A percentile compares a stretch with the other conserved stretches of the same genome.
These are phyloP conservation scores for Bubo bubo DNA, from an alignment of 2,113 vertebrate genomes.

Conservation along the genomic window DNA sequence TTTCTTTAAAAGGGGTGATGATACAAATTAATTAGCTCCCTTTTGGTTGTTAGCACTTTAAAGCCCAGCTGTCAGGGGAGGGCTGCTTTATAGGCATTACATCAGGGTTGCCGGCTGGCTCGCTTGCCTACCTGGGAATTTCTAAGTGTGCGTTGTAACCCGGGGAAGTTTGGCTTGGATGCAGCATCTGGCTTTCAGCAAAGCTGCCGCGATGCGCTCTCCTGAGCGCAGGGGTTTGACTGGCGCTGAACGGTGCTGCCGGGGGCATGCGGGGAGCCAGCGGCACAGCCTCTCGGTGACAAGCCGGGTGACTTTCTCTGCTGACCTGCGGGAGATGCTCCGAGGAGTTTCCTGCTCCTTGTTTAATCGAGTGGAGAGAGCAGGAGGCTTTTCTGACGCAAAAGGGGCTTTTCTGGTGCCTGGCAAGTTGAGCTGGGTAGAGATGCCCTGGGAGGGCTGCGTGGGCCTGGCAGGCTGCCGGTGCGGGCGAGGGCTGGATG, in stretches of 20 bases:
- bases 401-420: not conserved
- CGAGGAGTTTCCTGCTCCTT: not conserved
- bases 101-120: constrained; percentile 47
- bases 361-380: not conserved
- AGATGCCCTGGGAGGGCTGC: not conserved
- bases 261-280: not conserved
- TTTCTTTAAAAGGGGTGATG: constrained; percentile 44
- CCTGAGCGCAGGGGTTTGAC: not conserved
- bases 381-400: not conserved
- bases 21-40: constrained; percentile 50
- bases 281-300: not conserved
- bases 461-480: not conserved
- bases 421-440: not conserved
- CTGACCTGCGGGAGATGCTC: not conserved
- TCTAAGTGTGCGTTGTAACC: not conserved
- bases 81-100: constrained; percentile 48
- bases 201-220: not conserved
- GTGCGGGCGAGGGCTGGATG: not conserved
- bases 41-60: constrained; percentile 44
- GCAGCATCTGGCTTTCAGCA: not conserved
- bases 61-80: constrained; percentile 48
- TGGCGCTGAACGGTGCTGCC: not conserved
- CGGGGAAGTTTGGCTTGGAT: not conserved
- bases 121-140: constrained; percentile 16
- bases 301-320: not conserved